Base-by-base conservation (phyloP, 1,140 invertebrate species). In the Heliconius melpomene region DNA sequence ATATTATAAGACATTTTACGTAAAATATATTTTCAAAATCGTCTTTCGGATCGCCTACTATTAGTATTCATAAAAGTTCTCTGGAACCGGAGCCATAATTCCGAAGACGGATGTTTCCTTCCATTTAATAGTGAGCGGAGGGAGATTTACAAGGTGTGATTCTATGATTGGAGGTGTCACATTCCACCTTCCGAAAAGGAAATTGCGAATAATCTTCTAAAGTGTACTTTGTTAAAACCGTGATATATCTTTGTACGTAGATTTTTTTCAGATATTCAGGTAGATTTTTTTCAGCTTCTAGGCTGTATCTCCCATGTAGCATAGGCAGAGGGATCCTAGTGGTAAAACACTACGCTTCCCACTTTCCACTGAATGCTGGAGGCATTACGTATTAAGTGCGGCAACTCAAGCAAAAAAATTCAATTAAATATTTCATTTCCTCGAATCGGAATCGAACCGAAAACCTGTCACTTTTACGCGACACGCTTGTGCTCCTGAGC, bases 161-260 rank as follows among this genome's bases (percentile, higher is more conserved):
- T 72, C 72, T 77, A 80, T 83, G 85, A 87, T 86, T 86, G 83
- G 50, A 74, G 74, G 78, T 79, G 80, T 85, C 77, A 86, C 46
- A 23, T 13, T 72, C 70, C 72, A 83, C 86, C 82, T 85, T 84
- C 83, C 74, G 40, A 36, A 50, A 29, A 82, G 82, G 79, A 82
- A 84, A 84, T 81, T 78, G 82, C 78, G 57, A 83, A 84, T 81
- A 77, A 83, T 77, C 77, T 79, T 66, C 75, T 74, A 40, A 80
- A 38, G 26, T 74, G 32, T 72, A 38, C 32, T 38, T 72, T 72
- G 29, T 40, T 16, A 72, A 7, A 40, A 38, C n/a, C 11, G 57
- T 66, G 26, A 2, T 26, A 9, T 60, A n/a, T 9, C 18, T 7
- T 57, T n/a, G n/a, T 26, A 11, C 8, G 2, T 60, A 9, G n/a